These are phyloP conservation scores for Pelochelys cantorii DNA, from an alignment of 2,797 vertebrate genomes.

Conservation along the genomic window DNA sequence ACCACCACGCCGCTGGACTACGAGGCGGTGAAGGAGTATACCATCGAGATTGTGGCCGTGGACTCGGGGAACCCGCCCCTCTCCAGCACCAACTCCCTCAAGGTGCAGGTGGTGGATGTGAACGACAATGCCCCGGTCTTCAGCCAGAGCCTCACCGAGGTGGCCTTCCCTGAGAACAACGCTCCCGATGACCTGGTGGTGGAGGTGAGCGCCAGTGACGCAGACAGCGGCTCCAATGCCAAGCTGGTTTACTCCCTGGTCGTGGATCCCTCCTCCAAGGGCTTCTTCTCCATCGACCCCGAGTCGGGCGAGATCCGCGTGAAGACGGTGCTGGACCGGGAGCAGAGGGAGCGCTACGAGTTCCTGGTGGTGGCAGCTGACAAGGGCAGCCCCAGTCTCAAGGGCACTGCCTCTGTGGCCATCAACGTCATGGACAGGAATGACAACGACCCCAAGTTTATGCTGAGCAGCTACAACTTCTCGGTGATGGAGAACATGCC, in stretches of 20 bases:
- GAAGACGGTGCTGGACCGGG: slow-evolving; percentile 91
- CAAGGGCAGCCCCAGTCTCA: slow-evolving; percentile 93
- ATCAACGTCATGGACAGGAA: slow-evolving; percentile 94
- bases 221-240: slow-evolving; percentile 93
- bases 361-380: slow-evolving; percentile 93
- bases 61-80: slow-evolving; percentile 97
- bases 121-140: slow-evolving; percentile 95
- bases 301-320: slow-evolving; percentile 91
- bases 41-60: slow-evolving; percentile 95
- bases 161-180: slow-evolving; percentile 93
- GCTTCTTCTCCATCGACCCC: slow-evolving; percentile 90
- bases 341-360: slow-evolving; percentile 90
- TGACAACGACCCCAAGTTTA: slow-evolving; percentile 99
- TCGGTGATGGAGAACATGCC: slow-evolving; percentile 97
- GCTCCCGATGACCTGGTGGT: slow-evolving; percentile 90
- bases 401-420: slow-evolving; percentile 93
- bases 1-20: slow-evolving; percentile 95
- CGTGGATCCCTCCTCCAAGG: slow-evolving; percentile 82
- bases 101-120: slow-evolving; percentile 94
- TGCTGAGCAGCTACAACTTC: slow-evolving; percentile 96
- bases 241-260: slow-evolving; percentile 92
- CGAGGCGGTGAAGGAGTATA: slow-evolving; percentile 92
- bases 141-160: slow-evolving; percentile 88
- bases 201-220: slow-evolving; percentile 89
- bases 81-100: slow-evolving; percentile 96